Conservation (phyloP, 2,113 vertebrate genomes). For the Cephalophus harveyi region DNA sequence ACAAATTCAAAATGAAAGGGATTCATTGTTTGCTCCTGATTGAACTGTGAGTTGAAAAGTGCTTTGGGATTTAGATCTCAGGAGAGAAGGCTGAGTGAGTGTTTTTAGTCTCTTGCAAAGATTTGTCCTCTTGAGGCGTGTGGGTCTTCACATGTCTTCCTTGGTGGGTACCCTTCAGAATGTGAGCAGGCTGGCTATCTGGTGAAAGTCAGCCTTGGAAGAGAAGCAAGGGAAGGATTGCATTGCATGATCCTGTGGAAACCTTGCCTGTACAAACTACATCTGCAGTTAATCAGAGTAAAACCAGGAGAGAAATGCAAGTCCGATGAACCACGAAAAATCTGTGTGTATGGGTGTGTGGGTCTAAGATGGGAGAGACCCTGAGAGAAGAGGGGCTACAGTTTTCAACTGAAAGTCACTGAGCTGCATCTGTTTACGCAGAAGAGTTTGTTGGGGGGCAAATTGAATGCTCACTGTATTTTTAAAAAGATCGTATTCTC, state of each 20-base stretch:
- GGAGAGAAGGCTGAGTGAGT: not conserved
- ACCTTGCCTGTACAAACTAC: not conserved
- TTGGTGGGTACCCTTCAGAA: rapidly evolving
- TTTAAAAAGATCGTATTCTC: rapidly evolving
- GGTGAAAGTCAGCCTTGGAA: not conserved
- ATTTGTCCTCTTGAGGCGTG: not conserved
- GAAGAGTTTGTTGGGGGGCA: not conserved
- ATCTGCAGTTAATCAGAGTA: not conserved
- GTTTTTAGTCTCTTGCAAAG: not conserved
- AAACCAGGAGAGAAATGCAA: not conserved
- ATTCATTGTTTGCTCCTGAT: not conserved
- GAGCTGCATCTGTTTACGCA: not conserved
- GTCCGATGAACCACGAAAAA: not conserved
- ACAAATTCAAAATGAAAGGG: not conserved
- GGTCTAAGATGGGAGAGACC: rapidly evolving
- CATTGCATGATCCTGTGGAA: not conserved
- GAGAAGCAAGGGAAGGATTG: not conserved
- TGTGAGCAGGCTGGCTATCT: not conserved
- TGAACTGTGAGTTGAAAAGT: not conserved
- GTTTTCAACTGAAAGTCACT: not conserved
- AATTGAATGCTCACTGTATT: not conserved
- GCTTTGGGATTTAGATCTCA: not conserved
- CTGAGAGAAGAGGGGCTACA: not conserved
- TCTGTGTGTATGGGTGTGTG: rapidly evolving
- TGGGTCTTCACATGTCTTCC: not conserved